A percentile compares a stretch with the other conserved stretches of the same genome.
phyloP scores from a whole-genome alignment of 2,888 invertebrate genomes.

The Pristionchus fissidentatus region DNA sequence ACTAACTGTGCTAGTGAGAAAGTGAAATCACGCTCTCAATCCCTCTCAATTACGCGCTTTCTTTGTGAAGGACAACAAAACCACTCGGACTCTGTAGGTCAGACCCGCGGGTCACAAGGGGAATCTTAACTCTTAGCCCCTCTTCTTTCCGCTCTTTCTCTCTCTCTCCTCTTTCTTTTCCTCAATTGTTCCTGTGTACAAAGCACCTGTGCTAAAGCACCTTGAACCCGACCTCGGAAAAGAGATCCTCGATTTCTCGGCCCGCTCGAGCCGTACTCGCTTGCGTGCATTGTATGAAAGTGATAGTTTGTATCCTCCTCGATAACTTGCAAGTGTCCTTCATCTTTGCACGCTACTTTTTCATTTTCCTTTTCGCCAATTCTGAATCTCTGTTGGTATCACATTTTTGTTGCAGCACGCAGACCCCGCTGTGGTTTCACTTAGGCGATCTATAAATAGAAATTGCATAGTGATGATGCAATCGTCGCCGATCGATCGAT shows the following conservation, averaged over 20 bases:
- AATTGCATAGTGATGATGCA: conserved; percentile 8
- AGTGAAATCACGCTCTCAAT: too few relatives aligned
- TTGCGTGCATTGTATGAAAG: too few relatives aligned
- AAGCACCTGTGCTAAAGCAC: background rate
- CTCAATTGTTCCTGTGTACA: background rate
- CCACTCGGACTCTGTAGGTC: too few relatives aligned
- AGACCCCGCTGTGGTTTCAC: background rate
- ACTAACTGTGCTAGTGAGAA: too few relatives aligned
- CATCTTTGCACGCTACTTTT: too few relatives aligned
- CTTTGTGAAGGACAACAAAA: too few relatives aligned
- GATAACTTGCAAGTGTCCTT: too few relatives aligned
- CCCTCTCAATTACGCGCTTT: too few relatives aligned
- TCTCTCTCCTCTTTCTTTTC: background rate
- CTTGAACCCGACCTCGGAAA: conserved; percentile 40
- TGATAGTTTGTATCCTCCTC: too few relatives aligned
- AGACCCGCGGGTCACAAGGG: too few relatives aligned
- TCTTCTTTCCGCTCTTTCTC: too few relatives aligned
- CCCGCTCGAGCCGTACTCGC: background rate
- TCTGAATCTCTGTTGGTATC: background rate
- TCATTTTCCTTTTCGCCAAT: background rate
- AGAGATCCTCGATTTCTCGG: background rate
- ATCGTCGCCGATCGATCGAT: background rate
- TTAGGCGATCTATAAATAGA: background rate
- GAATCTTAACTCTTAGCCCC: too few relatives aligned
- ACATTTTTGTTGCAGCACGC: background rate